Conservation (phyloP, 2,113 vertebrate species). For the Plecturocebus donacophilus region DNA sequence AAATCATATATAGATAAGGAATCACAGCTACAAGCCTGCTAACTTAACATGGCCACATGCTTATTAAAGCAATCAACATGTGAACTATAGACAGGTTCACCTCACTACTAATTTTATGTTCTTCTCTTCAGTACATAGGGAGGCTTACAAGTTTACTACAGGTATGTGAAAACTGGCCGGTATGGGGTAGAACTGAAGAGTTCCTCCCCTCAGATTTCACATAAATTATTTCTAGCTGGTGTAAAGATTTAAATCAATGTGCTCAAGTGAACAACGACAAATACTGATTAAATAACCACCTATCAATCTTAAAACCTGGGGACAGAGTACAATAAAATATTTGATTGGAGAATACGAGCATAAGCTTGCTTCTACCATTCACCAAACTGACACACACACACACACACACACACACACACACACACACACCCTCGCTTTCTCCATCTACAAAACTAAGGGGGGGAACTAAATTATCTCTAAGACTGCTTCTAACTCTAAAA, state of each 20-base stretch:
- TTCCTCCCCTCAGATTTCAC: neutral
- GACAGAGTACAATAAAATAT: neutral
- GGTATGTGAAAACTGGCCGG: neutral
- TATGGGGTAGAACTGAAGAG: neutral
- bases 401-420: neutral
- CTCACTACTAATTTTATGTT: conserved; percentile 15
- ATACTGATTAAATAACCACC: conserved; percentile 20
- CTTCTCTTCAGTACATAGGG: neutral
- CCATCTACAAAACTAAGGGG: conserved; percentile 41
- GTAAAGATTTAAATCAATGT: neutral
- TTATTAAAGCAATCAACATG: conserved; percentile 35
- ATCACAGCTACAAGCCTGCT: neutral
- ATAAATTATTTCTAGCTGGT: conserved; percentile 25
- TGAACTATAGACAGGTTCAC: conserved; percentile 1
- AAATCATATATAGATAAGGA: conserved; percentile 20
- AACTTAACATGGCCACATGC: neutral
- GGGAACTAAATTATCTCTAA: neutral
- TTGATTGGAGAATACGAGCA: conserved; percentile 2
- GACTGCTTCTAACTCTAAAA: neutral
- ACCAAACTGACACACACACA: neutral
- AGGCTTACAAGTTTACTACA: neutral
- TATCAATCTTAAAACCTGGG: conserved; percentile 35
- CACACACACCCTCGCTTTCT: neutral
- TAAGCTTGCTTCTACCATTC: neutral
- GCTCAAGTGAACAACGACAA: conserved; percentile 19